These are phyloP conservation scores for Reticulitermes speratus DNA, from an alignment of 1,140 invertebrate species.

Conservation along the genomic window DNA sequence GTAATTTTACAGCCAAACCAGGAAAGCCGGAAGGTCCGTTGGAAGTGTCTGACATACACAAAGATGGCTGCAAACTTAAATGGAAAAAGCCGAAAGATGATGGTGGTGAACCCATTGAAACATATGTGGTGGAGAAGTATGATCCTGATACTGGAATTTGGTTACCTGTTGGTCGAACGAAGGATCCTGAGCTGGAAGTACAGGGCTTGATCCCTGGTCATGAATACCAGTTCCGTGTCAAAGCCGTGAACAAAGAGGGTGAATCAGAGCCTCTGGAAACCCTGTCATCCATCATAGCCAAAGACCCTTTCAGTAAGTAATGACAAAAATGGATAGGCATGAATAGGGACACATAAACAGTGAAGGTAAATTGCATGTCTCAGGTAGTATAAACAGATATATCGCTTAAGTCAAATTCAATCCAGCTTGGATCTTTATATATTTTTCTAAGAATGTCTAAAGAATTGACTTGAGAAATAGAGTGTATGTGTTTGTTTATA, in stretches of 20 bases:
- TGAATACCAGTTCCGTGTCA: slow-evolving; percentile 97
- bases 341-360: slow-evolving; percentile 12
- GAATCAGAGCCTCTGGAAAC: slow-evolving; percentile 96
- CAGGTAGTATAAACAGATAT: too few species aligned
- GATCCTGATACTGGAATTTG: slow-evolving; percentile 88
- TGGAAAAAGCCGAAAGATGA: slow-evolving; percentile 99
- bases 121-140: slow-evolving; percentile 94
- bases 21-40: slow-evolving; percentile 91
- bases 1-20: slow-evolving; percentile 71
- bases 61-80: slow-evolving; percentile 91
- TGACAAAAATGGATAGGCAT: slow-evolving; percentile 27
- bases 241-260: slow-evolving; percentile 95
- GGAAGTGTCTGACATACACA: slow-evolving; percentile 92
- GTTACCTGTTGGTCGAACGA: slow-evolving; percentile 81
- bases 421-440: too few species aligned
- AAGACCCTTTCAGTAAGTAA: slow-evolving; percentile 92
- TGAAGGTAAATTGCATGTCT: too few species aligned
- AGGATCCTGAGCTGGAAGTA: slow-evolving; percentile 83
- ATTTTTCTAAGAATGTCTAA: too few species aligned
- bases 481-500: too few species aligned
- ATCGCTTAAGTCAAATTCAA: too few species aligned
- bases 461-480: too few species aligned
- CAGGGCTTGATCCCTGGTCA: slow-evolving; percentile 87
- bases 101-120: slow-evolving; percentile 92
- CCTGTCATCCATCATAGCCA: slow-evolving; percentile 86